These are phyloP conservation scores for Dryomyza anilis DNA, from an alignment of 2,888 invertebrate species.

Conservation along the genomic window DNA sequence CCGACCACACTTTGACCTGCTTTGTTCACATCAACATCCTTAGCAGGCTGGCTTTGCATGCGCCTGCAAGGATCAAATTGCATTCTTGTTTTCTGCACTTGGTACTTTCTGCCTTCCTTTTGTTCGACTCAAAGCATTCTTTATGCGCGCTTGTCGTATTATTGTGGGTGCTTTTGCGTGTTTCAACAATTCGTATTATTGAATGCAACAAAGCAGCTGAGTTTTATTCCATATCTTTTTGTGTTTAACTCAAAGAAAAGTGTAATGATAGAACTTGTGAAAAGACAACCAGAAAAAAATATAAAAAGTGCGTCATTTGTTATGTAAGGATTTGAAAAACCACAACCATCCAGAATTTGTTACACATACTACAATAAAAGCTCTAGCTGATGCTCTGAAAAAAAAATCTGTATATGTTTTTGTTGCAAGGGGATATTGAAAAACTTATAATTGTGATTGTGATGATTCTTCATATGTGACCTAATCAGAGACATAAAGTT, in stretches of 20 bases:
- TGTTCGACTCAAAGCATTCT: neutral
- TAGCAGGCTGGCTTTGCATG: neutral
- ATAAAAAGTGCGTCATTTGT: conserved; percentile 14
- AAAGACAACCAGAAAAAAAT: neutral
- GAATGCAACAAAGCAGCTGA: too few relatives aligned
- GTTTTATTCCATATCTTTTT: too few relatives aligned
- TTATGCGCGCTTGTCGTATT: conserved; percentile 2
- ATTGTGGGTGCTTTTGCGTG: conserved; percentile 26
- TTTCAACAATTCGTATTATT: neutral
- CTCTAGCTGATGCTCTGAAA: too few relatives aligned
- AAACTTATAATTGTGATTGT: too few relatives aligned
- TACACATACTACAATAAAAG: conserved; percentile 14
- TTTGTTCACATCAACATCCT: neutral
- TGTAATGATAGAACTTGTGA: neutral
- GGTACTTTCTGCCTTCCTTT: conserved; percentile 28
- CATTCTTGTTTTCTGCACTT: conserved; percentile 43
- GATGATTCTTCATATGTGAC: too few relatives aligned
- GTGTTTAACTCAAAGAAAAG: neutral
- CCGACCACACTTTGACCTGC: neutral
- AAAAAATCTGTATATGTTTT: too few relatives aligned
- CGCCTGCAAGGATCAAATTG: conserved; percentile 36
- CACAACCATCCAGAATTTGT: conserved; percentile 1
- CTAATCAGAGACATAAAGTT: too few relatives aligned
- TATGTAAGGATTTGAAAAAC: conserved; percentile 6
- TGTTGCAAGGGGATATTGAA: too few relatives aligned